Base-by-base conservation (phyloP, 2,888 invertebrate species). In the Zaprionus lineosus region DNA sequence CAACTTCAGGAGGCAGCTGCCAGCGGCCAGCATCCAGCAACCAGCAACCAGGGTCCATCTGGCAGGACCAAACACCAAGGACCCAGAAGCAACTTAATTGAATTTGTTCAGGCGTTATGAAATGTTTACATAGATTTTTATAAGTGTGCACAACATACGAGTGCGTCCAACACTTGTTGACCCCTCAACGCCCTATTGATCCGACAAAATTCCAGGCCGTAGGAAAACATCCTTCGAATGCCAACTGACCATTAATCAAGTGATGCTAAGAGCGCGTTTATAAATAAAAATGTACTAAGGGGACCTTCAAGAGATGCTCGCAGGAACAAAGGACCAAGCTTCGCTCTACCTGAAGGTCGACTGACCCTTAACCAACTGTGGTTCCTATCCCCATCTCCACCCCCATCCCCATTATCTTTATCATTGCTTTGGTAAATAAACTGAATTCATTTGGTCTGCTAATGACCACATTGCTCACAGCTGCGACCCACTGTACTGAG, bases 21-120 rank as follows among this genome's bases (percentile, higher is more conserved):
- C 16, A 33, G 15, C 12, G 21, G 26, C 16, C 43, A 36, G 39
- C 14, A 26, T 24, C 4, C 24, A 7, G 24, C 1, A 24, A 6
- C 2, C 4, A 21, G 7, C 21, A 3, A 3, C 15, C 4, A 34
- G 21, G 60, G n/a, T n/a, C 40, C 51, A 28, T n/a, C n/a, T n/a
- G n/a, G n/a, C n/a, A n/a, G 24, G 4, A 24, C 24, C 2, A 7
- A 21, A 21, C 21, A 3, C 21, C 15, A 14, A 34, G 21, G 60
- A n/a, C n/a, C 40, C 51, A 28, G 9, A 28, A 31, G 51, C 31
- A 53, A 66, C 74, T 79, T 83, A 78, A 78, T 78, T 78, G 84
- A 78, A 78, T 78, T 83, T 79, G 77, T 64, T 76, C 63, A 79
- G 63, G 76, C 76, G 68, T 76, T 83, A 83, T 83, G 76, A 76